Conservation (phyloP, 53 echinoderm and acorn worm species). For the Apostichopus leukothele region DNA sequence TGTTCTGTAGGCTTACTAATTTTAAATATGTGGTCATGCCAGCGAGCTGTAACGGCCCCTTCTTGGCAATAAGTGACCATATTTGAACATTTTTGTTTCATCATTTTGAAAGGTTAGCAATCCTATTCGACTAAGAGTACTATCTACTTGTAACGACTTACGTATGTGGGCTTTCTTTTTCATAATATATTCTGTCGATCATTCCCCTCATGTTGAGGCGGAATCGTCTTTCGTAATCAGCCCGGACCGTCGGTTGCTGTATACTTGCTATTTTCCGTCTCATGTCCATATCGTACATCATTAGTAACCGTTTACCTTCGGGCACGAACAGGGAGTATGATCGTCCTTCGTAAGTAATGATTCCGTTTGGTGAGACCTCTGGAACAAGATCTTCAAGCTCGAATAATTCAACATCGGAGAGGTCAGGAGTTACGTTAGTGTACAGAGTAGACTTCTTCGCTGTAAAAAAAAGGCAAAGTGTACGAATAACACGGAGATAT, state of each 20-base stretch:
- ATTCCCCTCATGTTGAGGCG: slow-evolving; percentile 29
- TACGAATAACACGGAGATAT: no score
- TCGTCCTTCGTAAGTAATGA: slow-evolving; percentile 35
- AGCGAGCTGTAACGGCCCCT: no score
- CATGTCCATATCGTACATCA: slow-evolving; percentile 44
- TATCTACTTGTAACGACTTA: neutral
- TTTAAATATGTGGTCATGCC: no score
- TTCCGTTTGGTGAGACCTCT: slow-evolving; percentile 10
- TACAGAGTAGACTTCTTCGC: neutral
- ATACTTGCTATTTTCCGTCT: slow-evolving; percentile 23
- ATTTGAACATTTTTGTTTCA: no score
- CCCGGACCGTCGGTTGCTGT: slow-evolving; percentile 9
- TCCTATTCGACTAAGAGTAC: no score
- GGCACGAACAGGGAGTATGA: slow-evolving; percentile 10
- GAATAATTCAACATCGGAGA: neutral
- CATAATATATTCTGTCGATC: slow-evolving; percentile 16
- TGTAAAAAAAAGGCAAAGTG: neutral
- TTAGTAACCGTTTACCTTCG: slow-evolving; percentile 30
- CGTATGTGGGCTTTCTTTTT: neutral
- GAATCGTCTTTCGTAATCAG: slow-evolving; percentile 30
- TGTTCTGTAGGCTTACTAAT: no score
- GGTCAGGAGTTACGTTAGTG: neutral
- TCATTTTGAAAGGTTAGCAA: no score
- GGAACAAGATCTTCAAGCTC: slow-evolving; percentile 5
- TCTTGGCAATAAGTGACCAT: no score